These are phyloP conservation scores for Phasianus colchicus DNA, from an alignment of 2,113 vertebrate species.

Conservation along the genomic window DNA sequence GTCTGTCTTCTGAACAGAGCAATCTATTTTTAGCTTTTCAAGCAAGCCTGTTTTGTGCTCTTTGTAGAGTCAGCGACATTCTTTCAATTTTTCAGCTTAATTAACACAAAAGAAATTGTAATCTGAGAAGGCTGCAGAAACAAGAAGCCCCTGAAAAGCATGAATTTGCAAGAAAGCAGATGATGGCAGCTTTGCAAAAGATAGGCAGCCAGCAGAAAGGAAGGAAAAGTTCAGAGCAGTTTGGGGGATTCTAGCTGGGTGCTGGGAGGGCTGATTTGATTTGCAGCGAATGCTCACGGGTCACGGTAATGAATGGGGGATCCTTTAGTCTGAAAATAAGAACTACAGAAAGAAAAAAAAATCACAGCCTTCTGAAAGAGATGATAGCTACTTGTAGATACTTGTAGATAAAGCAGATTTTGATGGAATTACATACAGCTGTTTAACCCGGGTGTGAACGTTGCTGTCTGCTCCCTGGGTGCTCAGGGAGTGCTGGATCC, in stretches of 20 bases:
- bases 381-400: background rate
- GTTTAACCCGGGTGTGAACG: background rate
- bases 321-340: background rate
- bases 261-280: background rate
- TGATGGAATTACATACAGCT: background rate
- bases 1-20: slow-evolving; percentile 73
- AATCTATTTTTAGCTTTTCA: slow-evolving; percentile 76
- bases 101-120: slow-evolving; percentile 79
- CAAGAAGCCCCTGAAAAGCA: slow-evolving; percentile 54
- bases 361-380: background rate
- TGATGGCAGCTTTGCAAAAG: slow-evolving; percentile 38
- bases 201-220: background rate
- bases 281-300: background rate
- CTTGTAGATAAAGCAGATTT: background rate
- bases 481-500: background rate
- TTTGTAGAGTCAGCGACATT: slow-evolving; percentile 80
- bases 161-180: slow-evolving; percentile 66
- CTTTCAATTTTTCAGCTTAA: slow-evolving; percentile 77
- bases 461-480: background rate
- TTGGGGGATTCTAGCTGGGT: slow-evolving; percentile 1
- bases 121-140: slow-evolving; percentile 76
- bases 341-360: background rate
- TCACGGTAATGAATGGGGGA: background rate
- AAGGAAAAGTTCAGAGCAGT: background rate
- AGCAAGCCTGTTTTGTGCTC: slow-evolving; percentile 76